These are phyloP conservation scores for Protophormia terraenovae DNA, from an alignment of 2,888 invertebrate species.

Conservation along the genomic window DNA sequence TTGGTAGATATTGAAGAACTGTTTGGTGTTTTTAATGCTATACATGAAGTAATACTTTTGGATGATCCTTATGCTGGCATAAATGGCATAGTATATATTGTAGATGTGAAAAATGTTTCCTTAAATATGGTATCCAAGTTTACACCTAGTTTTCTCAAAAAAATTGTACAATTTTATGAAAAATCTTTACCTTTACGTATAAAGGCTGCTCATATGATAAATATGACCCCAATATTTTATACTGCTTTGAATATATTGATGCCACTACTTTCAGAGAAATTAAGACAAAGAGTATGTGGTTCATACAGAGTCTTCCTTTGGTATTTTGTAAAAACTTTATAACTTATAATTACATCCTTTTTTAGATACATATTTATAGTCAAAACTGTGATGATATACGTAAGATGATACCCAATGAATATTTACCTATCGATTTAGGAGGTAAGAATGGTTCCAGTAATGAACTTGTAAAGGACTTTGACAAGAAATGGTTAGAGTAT, in stretches of 20 bases:
- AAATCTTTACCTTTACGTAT: conserved; percentile 85
- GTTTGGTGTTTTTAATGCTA: conserved; percentile 83
- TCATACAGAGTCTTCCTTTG: no score
- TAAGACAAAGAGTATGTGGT: conserved; percentile 83
- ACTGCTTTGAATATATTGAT: conserved; percentile 83
- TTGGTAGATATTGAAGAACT: conserved; percentile 80
- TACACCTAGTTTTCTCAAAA: conserved; percentile 84
- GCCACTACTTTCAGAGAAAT: conserved; percentile 84
- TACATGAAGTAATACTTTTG: conserved; percentile 83
- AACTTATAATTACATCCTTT: no score
- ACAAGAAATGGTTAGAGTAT: conserved; percentile 69
- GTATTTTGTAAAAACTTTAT: neutral
- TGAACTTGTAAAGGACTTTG: conserved; percentile 70
- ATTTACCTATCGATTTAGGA: conserved; percentile 86
- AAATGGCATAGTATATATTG: conserved; percentile 82
- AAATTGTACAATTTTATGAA: conserved; percentile 83
- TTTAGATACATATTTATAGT: conserved; percentile 83
- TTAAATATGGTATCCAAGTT: conserved; percentile 83
- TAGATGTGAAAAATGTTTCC: conserved; percentile 83
- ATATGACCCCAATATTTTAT: conserved; percentile 83
- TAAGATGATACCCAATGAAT: conserved; percentile 83
- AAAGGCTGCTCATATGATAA: conserved; percentile 84
- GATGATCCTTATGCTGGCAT: conserved; percentile 85
- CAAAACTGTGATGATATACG: conserved; percentile 80
- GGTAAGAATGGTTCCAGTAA: conserved; percentile 81